Percentiles rank a stretch among this genome's conserved stretches.
Evolutionary conservation across 2,797 vertebrate genomes (phyloP).

Genomic region (Malacoraja senta): DNA sequence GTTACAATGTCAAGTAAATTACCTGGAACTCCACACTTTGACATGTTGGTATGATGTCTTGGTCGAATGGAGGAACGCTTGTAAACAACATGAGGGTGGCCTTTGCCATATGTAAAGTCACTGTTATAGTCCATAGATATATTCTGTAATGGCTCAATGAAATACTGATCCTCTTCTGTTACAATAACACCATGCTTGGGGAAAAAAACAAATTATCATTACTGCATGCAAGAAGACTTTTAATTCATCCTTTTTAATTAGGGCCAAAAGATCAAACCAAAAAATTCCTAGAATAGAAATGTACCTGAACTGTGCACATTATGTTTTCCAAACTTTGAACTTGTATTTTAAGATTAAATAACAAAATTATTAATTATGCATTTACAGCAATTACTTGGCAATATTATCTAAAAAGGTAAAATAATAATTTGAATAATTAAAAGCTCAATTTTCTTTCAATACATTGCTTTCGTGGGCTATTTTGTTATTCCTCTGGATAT

Average conservation of each 20-base stretch:
- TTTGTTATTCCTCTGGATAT: background rate
- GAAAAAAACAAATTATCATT: constrained; percentile 28
- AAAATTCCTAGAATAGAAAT: background rate
- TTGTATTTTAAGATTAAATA: background rate
- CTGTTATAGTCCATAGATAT: constrained; percentile 72
- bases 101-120: constrained; percentile 76
- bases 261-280: background rate
- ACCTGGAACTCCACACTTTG: constrained; percentile 93
- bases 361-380: background rate
- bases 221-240: background rate
- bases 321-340: background rate
- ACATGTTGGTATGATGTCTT: constrained; percentile 73
- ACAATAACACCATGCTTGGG: constrained; percentile 90
- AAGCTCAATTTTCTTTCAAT: background rate
- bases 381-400: background rate
- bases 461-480: background rate
- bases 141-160: constrained; percentile 96
- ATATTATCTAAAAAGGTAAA: background rate
- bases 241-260: background rate
- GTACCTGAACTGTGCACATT: background rate
- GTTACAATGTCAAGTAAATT: constrained; percentile 36
- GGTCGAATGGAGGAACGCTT: constrained; percentile 86
- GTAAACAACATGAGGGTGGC: constrained; percentile 97
- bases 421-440: background rate
- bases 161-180: constrained; percentile 96